Evolutionary conservation across 2,113 vertebrate genomes (phyloP).

Genomic region (Otis tarda): DNA sequence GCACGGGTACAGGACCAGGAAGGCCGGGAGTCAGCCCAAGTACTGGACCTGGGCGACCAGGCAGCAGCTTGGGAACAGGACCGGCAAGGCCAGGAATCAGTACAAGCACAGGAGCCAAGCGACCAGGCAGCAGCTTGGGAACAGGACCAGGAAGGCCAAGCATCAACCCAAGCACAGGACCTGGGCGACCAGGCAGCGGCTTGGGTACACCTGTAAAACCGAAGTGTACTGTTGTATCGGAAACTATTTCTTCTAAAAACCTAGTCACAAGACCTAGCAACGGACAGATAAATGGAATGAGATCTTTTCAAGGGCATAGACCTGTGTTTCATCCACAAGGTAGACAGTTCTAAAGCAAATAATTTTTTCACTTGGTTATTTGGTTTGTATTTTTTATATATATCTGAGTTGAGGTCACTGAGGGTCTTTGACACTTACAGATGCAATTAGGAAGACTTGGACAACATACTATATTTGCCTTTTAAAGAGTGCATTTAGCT

Average conservation of each 20-base stretch:
- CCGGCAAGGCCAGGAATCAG: conserved; percentile 31
- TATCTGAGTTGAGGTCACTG: background rate
- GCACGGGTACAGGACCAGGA: background rate
- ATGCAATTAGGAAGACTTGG: background rate
- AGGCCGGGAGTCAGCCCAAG: background rate
- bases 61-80: conserved; percentile 27
- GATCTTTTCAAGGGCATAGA: conserved; percentile 72
- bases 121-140: conserved; percentile 24
- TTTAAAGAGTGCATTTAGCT: background rate
- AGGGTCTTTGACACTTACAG: background rate
- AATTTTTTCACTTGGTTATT: background rate
- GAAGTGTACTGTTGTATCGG: conserved; percentile 92
- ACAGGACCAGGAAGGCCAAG: conserved; percentile 54
- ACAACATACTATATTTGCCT: background rate
- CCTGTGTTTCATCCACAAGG: conserved; percentile 68
- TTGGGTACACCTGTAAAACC: conserved; percentile 66
- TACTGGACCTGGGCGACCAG: background rate
- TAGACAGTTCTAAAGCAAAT: conserved; percentile 29
- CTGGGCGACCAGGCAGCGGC: conserved; percentile 59
- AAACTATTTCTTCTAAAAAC: conserved; percentile 96
- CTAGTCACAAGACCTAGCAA: conserved; percentile 75
- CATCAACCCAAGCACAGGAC: conserved; percentile 55
- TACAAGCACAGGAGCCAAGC: conserved; percentile 45
- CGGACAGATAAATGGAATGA: conserved; percentile 81
- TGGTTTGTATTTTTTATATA: background rate